Base-by-base conservation (phyloP, 1,140 invertebrate species). In the Spodoptera litura region DNA sequence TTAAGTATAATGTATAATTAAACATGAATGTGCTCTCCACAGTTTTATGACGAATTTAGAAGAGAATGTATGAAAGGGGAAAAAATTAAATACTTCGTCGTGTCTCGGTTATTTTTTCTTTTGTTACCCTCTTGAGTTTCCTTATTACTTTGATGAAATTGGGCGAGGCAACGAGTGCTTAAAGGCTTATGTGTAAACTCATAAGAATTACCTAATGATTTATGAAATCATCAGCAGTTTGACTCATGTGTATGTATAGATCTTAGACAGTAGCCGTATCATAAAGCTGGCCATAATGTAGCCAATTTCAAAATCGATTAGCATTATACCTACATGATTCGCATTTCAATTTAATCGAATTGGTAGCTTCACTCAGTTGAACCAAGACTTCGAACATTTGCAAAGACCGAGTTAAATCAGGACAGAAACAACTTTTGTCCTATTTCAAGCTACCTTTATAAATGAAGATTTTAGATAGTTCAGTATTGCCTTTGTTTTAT, bases 31-130 rank as follows among this genome's bases (percentile, higher is more conserved):
- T 93, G 91, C 93, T 94, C 91, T 91, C 91, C 87, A 93, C 90
- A 93, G 90, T 93, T 92, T 91, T 91, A 91, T 93, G 93, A 94
- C 93, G 93, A 94, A 94, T 94, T 93, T 93, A 94, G 91, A 93
- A 94, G 92, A 91, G 89, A 92, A 90, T 93, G 92, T 93, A 93
- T 89, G 91, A 92, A 93, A 93, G 86, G 88, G 84, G 87, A 93
- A 93, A 92, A 91, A 89, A 93, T 94, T 93, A 93, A 94, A 93
- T 93, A 94, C 88, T 94, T 93, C 93, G 93, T 94, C 93, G 93
- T 94, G 93, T 93, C 93, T 86, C 82, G 82, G 87, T 86, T 88
- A 86, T 86, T 93, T 87, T 88, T 87, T 86, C 78, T 87, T 92
- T 90, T 88, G 70, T 89, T 84, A 85, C 31, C 61, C 62, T 77